Evolutionary conservation across 2,797 vertebrate species (phyloP), one percentile per base, ranked within the genome.

Genomic region (Hyperoplus immaculatus): DNA sequence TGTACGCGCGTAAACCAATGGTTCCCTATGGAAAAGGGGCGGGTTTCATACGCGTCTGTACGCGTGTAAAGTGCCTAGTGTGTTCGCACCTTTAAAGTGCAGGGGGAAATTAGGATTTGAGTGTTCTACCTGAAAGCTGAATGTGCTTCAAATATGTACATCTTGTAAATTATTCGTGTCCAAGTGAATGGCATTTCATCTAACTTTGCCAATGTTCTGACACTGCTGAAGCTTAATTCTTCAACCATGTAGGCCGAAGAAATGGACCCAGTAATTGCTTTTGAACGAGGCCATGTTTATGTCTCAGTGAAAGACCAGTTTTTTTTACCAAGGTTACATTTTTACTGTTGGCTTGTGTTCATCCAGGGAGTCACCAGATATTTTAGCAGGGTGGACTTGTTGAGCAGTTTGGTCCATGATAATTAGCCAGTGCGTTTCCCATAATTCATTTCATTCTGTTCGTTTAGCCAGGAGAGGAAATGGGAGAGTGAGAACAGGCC

Each of bases 241-340:
- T 82, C 51, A 80, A 51, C 36, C 51, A 39, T 49, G 15, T 72
- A 69, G 43, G 36, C 55, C 49, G 15, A 69, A 60, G 69, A 81
- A 82, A 78, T 77, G 78, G 69, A 58, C 45, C 39, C 66, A 16
- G 49, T 82, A 83, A 87, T 76, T 82, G 67, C 55, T 75, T 78
- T 79, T 82, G 81, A 86, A 75, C 58, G 62, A 71, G 18, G 62
- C 45, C 57, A 72, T 29, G 3, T 82, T 78, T 71, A 67, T 8
- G 18, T 50, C 55, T 72, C 42, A 5, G 51, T 63, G 63, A 80
- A 76, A 80, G 62, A 80, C 13, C 62, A 43, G 42, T 61, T 29
- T 29, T 61, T 79, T 78, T 74, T 38, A 75, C 45, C 66, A n/a
- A 38, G 43, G 49, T 61, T 70, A 55, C 64, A 85, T 82, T 72